Evolutionary conservation across 1,140 invertebrate species (phyloP).

Genomic region (Chionoecetes opilio): DNA sequence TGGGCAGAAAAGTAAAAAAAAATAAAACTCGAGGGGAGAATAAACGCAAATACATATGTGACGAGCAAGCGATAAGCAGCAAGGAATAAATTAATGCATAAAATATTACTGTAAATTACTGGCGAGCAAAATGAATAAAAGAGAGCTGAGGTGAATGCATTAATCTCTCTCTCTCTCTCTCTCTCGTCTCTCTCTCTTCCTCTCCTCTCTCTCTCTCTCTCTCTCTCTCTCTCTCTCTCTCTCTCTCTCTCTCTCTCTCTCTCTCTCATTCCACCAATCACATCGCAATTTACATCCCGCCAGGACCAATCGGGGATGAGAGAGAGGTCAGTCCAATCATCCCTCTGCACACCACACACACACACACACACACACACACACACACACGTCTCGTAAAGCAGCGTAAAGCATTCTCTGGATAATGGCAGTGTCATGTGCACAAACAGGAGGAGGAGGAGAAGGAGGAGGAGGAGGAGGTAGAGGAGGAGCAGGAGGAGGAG

Average conservation of each 20-base stretch:
- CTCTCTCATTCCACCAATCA: not conserved
- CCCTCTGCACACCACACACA: no score
- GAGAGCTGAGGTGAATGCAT: not conserved
- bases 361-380: no score
- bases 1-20: no score
- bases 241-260: constrained; percentile 27
- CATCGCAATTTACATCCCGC: not conserved
- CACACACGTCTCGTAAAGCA: no score
- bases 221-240: constrained; percentile 27
- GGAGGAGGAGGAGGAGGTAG: constrained; percentile 57
- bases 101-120: no score
- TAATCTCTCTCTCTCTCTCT: not conserved
- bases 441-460: constrained; percentile 44
- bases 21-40: not conserved
- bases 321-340: constrained; percentile 1
- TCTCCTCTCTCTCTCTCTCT: not conserved
- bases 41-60: not conserved
- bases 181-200: no score
- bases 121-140: not conserved
- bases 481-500: not conserved
- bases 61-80: not conserved
- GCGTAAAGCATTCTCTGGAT: no score
- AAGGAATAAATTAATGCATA: no score
- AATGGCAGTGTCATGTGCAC: no score
- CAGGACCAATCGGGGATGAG: not conserved